phyloP scores from a whole-genome alignment of 1,140 invertebrate genomes.

The Nixonia krombeini region DNA sequence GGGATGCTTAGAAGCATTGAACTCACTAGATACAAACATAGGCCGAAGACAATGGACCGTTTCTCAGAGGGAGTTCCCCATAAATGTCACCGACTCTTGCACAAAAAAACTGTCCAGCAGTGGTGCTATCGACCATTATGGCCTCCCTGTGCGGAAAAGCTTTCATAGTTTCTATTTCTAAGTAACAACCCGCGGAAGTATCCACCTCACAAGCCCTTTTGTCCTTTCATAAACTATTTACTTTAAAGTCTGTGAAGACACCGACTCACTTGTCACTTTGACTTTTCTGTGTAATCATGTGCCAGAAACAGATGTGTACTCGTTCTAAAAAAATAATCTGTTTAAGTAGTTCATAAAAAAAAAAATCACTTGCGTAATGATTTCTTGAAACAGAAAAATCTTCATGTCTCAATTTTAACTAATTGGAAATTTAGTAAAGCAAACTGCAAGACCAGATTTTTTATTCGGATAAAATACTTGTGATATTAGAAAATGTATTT shows the following conservation, averaged over 20 bases:
- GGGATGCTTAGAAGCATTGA: conserved; percentile 40
- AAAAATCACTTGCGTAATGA: no score
- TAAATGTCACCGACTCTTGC: conserved; percentile 33
- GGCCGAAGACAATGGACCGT: conserved; percentile 46
- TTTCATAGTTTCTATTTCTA: conserved; percentile 49
- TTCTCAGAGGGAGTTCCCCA: conserved; percentile 46
- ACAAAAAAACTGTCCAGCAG: conserved; percentile 46
- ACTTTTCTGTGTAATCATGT: conserved; percentile 45
- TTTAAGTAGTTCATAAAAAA: no score
- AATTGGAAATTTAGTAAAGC: no score
- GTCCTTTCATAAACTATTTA: conserved; percentile 49
- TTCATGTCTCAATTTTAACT: no score
- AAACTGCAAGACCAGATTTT: no score
- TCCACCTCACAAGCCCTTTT: conserved; percentile 30
- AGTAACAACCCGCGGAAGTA: conserved; percentile 48
- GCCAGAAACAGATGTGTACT: conserved; percentile 27
- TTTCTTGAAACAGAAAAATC: no score
- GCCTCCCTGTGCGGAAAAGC: conserved; percentile 36
- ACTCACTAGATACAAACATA: conserved; percentile 42
- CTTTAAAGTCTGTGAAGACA: conserved; percentile 35
- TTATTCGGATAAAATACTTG: no score
- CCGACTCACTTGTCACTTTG: conserved; percentile 47
- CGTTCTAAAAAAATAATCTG: no score
- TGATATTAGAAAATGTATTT: no score
- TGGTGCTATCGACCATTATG: conserved; percentile 39